Conservation (phyloP, 2,888 invertebrate species). For the Halocaridina rubra region DNA sequence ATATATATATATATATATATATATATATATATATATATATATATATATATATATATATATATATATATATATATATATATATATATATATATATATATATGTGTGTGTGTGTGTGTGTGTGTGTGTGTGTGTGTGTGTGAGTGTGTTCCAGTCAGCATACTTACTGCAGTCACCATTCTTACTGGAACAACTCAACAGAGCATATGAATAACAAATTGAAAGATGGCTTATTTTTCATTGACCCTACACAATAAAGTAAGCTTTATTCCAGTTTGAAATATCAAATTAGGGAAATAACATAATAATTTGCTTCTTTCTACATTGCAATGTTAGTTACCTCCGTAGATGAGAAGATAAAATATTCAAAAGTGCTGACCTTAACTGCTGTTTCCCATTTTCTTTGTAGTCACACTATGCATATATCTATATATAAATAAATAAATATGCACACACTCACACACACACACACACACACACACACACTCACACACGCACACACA, state of each 20-base stretch:
- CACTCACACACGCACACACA: background rate
- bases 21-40: background rate
- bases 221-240: background rate
- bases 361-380: no score
- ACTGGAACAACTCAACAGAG: no score
- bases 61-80: background rate
- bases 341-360: no score
- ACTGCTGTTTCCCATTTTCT: no score
- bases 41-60: background rate
- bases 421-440: background rate
- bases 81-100: background rate
- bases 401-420: no score
- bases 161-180: no score
- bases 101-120: background rate
- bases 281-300: no score
- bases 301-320: no score
- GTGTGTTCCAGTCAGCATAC: background rate
- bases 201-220: background rate
- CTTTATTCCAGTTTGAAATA: no score
- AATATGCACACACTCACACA: background rate
- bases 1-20: background rate
- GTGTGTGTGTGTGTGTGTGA: background rate
- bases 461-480: background rate
- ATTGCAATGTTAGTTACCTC: no score
- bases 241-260: no score